Percentiles rank a stretch among this genome's conserved stretches.
These are phyloP conservation scores for Dexiosoma caninum DNA, from an alignment of 2,888 invertebrate genomes.

Conservation along the genomic window DNA sequence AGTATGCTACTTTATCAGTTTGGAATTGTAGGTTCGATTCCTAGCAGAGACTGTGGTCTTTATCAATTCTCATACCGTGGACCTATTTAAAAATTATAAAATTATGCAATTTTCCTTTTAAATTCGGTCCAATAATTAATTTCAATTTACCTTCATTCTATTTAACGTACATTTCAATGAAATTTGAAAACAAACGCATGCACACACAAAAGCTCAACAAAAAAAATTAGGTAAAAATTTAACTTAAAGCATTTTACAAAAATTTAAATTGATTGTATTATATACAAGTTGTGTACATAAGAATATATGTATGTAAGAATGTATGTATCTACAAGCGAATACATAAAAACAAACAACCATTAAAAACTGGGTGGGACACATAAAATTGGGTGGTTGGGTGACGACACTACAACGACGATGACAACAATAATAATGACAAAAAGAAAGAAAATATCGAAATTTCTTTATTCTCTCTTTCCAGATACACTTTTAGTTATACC, in stretches of 20 bases:
- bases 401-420: not conserved
- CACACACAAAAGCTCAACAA: not conserved
- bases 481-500: not conserved
- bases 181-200: not conserved
- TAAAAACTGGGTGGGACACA: conserved; percentile 62
- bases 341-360: conserved; percentile 44
- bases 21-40: too few species aligned
- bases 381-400: conserved; percentile 52
- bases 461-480: not conserved
- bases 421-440: not conserved
- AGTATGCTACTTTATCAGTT: too few species aligned
- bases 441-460: conserved; percentile 13
- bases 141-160: conserved; percentile 44
- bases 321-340: not conserved
- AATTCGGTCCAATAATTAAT: conserved; percentile 23
- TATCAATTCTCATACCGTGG: too few species aligned
- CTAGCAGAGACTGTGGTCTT: too few species aligned
- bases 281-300: not conserved
- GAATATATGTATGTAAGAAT: not conserved
- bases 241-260: conserved; percentile 39
- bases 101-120: not conserved
- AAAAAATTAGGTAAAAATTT: conserved; percentile 54
- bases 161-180: conserved; percentile 40
- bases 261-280: conserved; percentile 46
- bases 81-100: too few species aligned